Evolutionary conservation across 2,113 vertebrate genomes (phyloP).

Genomic region (Petrocephalus zakoni): DNA sequence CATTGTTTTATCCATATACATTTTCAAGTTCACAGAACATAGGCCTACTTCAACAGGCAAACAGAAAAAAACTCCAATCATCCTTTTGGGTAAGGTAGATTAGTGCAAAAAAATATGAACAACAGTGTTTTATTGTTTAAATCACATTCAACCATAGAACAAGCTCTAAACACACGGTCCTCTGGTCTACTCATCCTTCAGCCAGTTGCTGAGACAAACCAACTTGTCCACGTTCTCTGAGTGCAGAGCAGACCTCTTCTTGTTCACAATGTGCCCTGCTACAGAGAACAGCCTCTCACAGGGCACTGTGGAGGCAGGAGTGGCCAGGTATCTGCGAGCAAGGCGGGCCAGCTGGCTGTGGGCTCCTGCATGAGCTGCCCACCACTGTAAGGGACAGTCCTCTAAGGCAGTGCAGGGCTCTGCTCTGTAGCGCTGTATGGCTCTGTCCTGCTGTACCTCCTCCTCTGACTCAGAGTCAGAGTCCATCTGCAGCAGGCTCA

Average conservation of each 20-base stretch:
- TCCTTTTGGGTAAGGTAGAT: too few species aligned
- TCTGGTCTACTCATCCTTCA: constrained; percentile 11
- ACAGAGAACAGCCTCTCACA: constrained; percentile 26
- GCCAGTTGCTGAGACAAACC: constrained; percentile 20
- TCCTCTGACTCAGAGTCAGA: constrained; percentile 15
- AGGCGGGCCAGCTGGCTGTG: constrained; percentile 16
- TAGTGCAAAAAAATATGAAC: too few species aligned
- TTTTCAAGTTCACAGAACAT: too few species aligned
- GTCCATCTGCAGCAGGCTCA: background rate
- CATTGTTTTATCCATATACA: too few species aligned
- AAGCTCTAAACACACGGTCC: background rate
- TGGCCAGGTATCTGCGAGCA: constrained; percentile 20
- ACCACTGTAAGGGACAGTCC: constrained; percentile 21
- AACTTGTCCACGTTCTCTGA: constrained; percentile 19
- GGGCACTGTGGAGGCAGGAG: constrained; percentile 25
- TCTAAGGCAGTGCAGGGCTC: constrained; percentile 22
- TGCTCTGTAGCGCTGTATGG: constrained; percentile 20
- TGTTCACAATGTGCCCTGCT: constrained; percentile 22
- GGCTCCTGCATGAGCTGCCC: constrained; percentile 13
- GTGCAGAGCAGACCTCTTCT: constrained; percentile 18
- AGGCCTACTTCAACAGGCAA: too few species aligned
- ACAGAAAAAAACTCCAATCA: too few species aligned
- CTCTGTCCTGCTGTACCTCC: background rate
- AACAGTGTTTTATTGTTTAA: too few species aligned
- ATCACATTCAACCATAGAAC: too few species aligned